Base-by-base conservation (phyloP, 2,888 invertebrate genomes). In the Anticlea derivata region DNA sequence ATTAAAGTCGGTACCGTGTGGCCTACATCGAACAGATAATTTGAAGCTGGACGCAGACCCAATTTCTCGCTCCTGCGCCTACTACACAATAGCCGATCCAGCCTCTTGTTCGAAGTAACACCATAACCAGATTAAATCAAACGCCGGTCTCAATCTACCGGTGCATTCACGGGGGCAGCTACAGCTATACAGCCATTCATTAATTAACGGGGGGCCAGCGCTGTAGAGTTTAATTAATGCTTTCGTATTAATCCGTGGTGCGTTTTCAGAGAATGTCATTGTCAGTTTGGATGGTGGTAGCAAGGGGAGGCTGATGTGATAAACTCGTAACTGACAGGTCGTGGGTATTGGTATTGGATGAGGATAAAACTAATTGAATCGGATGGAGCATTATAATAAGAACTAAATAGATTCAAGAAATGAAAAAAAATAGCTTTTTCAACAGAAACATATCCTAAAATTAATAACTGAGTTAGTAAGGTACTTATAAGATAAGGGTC, bases 141-240 rank as follows among this genome's bases (percentile, higher is more conserved):
- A 43, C 41, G 13, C 27, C 5, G 24, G 24, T 37, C 17, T 26
- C 34, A 47, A 35, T 49, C 40, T 43, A 43, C 37, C 20, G 31
- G 8, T 39, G 35, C 49, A 41, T 41, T 48, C 30, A 30, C 17
- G 10, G 27, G 27, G 23, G 5, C 40, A 39, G 27, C 39, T 34
- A 48, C 10, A 26, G 11, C 20, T 33, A 33, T 39, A 24, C 35
- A 27, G 34, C 30, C 10, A 45, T 7, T 7, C 12, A 13, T 26
- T 11, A 27, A 41, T 41, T 51, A 33, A 47, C 26, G 22, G 8
- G 8, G 34, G 11, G n/a, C n/a, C 11, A 5, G 6, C 26, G 12
- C 33, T 43, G 26, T 50, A 24, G 30, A 63, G 65, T 72, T 78
- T 76, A 77, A 77, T 78, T 75, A 79, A 73, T 70, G 70, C 68